These are phyloP conservation scores for Lumbricus terrestris DNA, from an alignment of 2,888 invertebrate genomes.

Conservation along the genomic window DNA sequence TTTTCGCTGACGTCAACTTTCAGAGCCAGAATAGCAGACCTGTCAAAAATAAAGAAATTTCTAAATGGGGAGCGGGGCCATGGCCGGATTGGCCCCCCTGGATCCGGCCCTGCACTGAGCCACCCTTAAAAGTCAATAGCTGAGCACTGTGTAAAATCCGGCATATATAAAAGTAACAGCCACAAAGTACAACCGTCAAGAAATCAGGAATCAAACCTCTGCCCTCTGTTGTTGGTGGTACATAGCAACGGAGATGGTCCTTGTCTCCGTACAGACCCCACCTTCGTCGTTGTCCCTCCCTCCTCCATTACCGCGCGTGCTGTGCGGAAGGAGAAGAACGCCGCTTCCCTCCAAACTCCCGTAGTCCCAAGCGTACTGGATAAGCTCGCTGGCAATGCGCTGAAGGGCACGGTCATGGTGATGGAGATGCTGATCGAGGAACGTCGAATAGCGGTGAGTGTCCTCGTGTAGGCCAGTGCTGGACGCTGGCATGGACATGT, in stretches of 20 bases:
- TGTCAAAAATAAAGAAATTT: no score
- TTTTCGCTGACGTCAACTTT: no score
- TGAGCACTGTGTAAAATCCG: not conserved
- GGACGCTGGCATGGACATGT: constrained; percentile 17
- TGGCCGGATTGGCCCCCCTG: no score
- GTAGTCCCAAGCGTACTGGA: constrained; percentile 28
- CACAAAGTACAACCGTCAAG: not conserved
- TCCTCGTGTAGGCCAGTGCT: not conserved
- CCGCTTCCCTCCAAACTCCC: constrained; percentile 11
- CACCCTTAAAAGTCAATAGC: not conserved
- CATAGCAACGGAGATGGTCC: constrained; percentile 48
- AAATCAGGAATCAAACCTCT: constrained; percentile 42
- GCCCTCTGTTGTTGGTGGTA: constrained; percentile 53
- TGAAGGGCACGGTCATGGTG: constrained; percentile 17
- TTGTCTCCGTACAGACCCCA: constrained; percentile 31
- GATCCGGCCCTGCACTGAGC: no score
- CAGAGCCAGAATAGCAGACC: no score
- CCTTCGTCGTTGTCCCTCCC: not conserved
- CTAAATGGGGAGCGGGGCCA: no score
- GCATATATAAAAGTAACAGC: not conserved
- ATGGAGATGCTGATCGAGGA: not conserved
- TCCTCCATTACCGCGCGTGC: not conserved
- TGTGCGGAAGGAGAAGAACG: not conserved
- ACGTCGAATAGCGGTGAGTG: not conserved
- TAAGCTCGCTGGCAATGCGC: constrained; percentile 28